phyloP scores from a whole-genome alignment of 2,113 vertebrate genomes.

The Hemiscyllium ocellatum region DNA sequence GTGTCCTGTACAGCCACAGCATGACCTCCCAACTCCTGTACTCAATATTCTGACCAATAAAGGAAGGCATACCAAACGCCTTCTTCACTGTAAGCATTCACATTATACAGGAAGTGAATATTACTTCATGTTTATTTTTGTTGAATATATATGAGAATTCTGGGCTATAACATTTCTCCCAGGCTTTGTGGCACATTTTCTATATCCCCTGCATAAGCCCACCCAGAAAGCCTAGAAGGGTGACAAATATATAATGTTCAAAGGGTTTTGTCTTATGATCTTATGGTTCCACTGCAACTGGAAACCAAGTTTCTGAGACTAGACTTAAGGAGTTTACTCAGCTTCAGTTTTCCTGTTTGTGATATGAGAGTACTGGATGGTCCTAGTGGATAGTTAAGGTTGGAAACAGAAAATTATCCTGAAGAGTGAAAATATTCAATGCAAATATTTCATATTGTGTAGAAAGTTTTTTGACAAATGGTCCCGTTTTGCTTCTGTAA shows the following conservation, averaged over 20 bases:
- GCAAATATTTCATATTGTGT: background rate
- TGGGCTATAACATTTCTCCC: background rate
- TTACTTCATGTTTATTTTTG: background rate
- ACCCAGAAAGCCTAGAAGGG: background rate
- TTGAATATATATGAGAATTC: background rate
- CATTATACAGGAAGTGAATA: too few species aligned
- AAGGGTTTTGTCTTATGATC: background rate
- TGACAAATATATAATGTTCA: background rate
- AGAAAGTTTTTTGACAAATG: background rate
- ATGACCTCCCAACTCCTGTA: too few species aligned
- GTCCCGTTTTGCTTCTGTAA: background rate
- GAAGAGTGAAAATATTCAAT: background rate
- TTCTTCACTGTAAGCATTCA: background rate
- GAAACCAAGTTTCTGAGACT: background rate
- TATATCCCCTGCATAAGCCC: background rate
- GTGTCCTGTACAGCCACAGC: too few species aligned
- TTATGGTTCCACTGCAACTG: background rate
- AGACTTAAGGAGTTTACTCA: background rate
- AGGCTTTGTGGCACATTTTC: background rate
- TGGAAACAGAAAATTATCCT: background rate
- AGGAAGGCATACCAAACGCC: too few species aligned
- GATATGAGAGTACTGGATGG: background rate
- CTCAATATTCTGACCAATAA: too few species aligned
- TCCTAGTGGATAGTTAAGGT: background rate
- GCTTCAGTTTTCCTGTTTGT: background rate